Evolutionary conservation across 2,113 vertebrate species (phyloP), one percentile per base, ranked within the genome.

Genomic region (Puma concolor): DNA sequence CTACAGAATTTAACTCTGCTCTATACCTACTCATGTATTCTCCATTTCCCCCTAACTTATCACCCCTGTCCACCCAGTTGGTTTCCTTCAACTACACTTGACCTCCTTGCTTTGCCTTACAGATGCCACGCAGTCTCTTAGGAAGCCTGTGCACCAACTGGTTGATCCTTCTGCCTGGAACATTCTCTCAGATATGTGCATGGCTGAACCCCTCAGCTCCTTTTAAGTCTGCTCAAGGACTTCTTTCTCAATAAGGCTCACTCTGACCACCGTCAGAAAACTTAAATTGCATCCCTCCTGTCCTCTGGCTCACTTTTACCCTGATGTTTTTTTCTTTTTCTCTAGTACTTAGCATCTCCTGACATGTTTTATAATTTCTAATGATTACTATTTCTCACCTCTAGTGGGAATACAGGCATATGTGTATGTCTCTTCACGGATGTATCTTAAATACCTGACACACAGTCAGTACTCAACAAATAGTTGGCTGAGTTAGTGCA

Each of bases 321-420:
- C 64, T 81, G 50, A 17, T 38, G 21, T 81, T 91, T 95, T 95
- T 44, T 95, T 91, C 15, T 86, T 93, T 93, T 77, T 41, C 33
- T 29, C 1, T 81, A n/a, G 21, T 87, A 48, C 60, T 60, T 79
- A 76, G 27, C 57, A 74, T 95, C 15, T 84, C 50, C 63, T 77
- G 44, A 85, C 23, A 52, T 52, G 27, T 38, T 69, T 54, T 29
- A 81, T 67, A 67, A 63, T 95, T 86, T 63, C 19, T 80, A 57
- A 36, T 25, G 44, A 57, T 48, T 66, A 57, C 16, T 69, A 2
- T 84, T 84, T 79, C 15, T 33, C 63, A 38, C 38, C 33, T 52
- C 29, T 48, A 82, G 33, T 95, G 83, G 74, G 16, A 72, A 83
- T 88, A 13, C 66, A 81, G 52, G 41, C 74, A 52, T 83, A 31